Evolutionary conservation across 2,797 vertebrate genomes (phyloP).

Genomic region (Gymnocypris eckloni): DNA sequence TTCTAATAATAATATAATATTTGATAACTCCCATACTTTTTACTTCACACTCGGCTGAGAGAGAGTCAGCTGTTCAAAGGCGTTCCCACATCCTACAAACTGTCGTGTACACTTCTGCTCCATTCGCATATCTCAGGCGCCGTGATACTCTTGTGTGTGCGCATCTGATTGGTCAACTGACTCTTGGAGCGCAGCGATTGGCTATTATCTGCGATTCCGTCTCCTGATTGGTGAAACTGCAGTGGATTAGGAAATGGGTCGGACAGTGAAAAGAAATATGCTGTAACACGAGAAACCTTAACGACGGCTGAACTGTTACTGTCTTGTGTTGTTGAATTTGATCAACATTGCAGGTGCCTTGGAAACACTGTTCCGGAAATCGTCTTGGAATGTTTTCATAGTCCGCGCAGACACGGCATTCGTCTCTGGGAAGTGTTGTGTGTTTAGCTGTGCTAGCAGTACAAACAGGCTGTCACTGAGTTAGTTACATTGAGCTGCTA

Average conservation of each 20-base stretch:
- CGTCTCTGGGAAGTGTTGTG: constrained; percentile 56
- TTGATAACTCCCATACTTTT: background rate
- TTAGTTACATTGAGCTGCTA: constrained; percentile 36
- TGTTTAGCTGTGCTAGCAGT: constrained; percentile 47
- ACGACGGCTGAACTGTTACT: background rate
- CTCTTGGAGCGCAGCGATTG: constrained; percentile 64
- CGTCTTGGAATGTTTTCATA: background rate
- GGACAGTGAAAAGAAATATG: constrained; percentile 63
- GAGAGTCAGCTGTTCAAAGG: constrained; percentile 47
- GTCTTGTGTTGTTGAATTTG: background rate
- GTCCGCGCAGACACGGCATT: background rate
- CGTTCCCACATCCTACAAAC: constrained; percentile 48
- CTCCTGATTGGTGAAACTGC: constrained; percentile 68
- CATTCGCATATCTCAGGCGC: background rate
- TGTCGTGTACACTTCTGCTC: constrained; percentile 70
- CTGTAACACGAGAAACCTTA: constrained; percentile 47
- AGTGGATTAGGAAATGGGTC: constrained; percentile 69
- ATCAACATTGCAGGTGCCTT: background rate
- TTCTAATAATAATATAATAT: background rate
- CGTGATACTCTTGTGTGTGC: constrained; percentile 74
- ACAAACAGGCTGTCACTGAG: constrained; percentile 28
- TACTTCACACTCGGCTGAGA: constrained; percentile 19
- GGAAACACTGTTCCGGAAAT: background rate
- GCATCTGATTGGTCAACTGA: constrained; percentile 71
- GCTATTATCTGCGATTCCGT: constrained; percentile 51